phyloP scores from a whole-genome alignment of 2,888 invertebrate genomes.

The Bombylius major region DNA sequence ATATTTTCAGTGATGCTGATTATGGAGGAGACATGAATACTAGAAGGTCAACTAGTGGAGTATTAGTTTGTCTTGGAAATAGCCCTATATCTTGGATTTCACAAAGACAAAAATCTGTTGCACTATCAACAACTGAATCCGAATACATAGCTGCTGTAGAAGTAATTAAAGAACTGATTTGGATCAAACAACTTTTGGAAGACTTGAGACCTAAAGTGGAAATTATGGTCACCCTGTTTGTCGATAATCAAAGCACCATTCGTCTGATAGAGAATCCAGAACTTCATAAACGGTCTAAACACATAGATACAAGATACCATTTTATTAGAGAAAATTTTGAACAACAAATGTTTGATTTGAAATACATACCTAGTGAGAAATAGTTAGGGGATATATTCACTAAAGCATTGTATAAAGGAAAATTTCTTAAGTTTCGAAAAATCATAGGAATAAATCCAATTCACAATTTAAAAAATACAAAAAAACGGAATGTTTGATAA shows the following conservation, averaged over 20 bases:
- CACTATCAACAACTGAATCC: constrained; percentile 18
- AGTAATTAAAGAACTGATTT: constrained; percentile 14
- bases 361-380: constrained; percentile 3
- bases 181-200: constrained; percentile 1
- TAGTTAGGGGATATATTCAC: constrained; percentile 3
- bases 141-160: constrained; percentile 17
- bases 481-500: too few relatives aligned
- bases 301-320: constrained; percentile 7
- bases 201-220: too few relatives aligned
- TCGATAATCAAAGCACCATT: too few relatives aligned
- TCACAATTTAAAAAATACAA: too few relatives aligned
- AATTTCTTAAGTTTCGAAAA: too few relatives aligned
- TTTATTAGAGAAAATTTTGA: constrained; percentile 5
- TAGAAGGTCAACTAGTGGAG: constrained; percentile 12
- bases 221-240: too few relatives aligned
- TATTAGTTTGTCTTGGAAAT: constrained; percentile 2
- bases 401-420: neutral
- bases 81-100: constrained; percentile 4
- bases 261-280: constrained; percentile 1
- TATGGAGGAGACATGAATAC: constrained; percentile 10
- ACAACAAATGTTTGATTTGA: constrained; percentile 1
- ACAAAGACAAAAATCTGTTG: constrained; percentile 15
- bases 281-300: constrained; percentile 4
- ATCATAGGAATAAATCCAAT: too few relatives aligned
- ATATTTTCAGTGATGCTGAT: constrained; percentile 11